These are phyloP conservation scores for Diorhabda carinulata DNA, from an alignment of 1,140 invertebrate genomes.

Conservation along the genomic window DNA sequence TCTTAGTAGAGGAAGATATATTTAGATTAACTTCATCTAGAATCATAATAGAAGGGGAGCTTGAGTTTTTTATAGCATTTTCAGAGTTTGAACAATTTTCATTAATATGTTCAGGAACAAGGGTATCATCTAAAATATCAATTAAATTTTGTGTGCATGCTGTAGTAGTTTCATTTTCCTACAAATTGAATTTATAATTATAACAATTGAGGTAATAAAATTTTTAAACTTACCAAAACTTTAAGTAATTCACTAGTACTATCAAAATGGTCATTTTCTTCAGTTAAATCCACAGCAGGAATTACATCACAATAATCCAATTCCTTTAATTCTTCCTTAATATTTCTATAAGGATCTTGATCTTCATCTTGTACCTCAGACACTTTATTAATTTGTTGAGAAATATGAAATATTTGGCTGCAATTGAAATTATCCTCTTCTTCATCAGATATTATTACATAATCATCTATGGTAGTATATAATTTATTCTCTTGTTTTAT, in stretches of 20 bases:
- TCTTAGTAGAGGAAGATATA: neutral
- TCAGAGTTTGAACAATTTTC: neutral
- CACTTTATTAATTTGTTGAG: slow-evolving; percentile 5
- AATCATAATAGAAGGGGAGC: neutral
- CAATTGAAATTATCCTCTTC: neutral
- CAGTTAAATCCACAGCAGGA: slow-evolving; percentile 5
- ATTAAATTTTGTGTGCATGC: neutral
- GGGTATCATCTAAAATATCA: neutral
- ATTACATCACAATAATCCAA: neutral
- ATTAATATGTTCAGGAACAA: neutral
- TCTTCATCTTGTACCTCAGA: neutral
- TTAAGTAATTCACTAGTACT: slow-evolving; percentile 6
- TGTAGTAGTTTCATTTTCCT: neutral
- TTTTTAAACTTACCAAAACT: slow-evolving; percentile 5
- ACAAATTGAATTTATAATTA: neutral
- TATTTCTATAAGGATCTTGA: slow-evolving; percentile 7
- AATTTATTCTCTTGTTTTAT: too few species aligned
- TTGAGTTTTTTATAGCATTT: slow-evolving; percentile 4
- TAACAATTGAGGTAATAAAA: neutral
- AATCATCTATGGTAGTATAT: neutral
- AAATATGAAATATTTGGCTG: slow-evolving; percentile 14
- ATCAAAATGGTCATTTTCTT: slow-evolving; percentile 11
- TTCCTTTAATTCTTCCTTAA: slow-evolving; percentile 8
- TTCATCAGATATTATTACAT: slow-evolving; percentile 9
- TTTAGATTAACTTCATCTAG: neutral